These are phyloP conservation scores for Mandrillus leucophaeus DNA, from an alignment of 2,113 vertebrate genomes.

Conservation along the genomic window DNA sequence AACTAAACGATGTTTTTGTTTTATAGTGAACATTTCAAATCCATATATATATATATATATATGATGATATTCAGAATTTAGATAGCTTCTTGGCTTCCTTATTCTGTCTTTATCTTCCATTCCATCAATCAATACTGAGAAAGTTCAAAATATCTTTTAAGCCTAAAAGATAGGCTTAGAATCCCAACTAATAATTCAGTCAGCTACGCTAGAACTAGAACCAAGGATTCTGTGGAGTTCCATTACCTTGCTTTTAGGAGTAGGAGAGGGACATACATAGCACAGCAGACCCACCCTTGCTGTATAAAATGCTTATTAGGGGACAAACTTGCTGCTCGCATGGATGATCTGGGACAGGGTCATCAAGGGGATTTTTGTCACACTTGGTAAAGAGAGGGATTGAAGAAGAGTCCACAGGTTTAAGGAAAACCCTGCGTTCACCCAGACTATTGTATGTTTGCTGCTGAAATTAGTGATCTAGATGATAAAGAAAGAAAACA, in stretches of 20 bases:
- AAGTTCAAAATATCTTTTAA: constrained; percentile 21
- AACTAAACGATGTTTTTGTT: constrained; percentile 49
- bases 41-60: not conserved
- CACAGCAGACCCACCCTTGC: no score
- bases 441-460: not conserved
- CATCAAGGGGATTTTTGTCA: not conserved
- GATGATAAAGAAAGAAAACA: constrained; percentile 15
- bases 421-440: not conserved
- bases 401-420: not conserved
- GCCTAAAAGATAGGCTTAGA: not conserved
- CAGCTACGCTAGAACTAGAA: not conserved
- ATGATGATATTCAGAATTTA: constrained; percentile 12
- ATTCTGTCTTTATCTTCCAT: not conserved
- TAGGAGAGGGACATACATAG: not conserved
- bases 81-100: constrained; percentile 13
- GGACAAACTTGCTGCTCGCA: not conserved
- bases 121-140: constrained; percentile 2
- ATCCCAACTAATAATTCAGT: not conserved
- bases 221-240: not conserved
- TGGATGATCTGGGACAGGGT: not conserved
- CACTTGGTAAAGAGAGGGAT: not conserved
- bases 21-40: constrained; percentile 43
- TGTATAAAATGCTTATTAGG: not conserved
- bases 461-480: not conserved
- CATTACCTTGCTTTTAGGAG: not conserved